These are phyloP conservation scores for Machimus rusticus DNA, from an alignment of 2,888 invertebrate species.

Conservation along the genomic window DNA sequence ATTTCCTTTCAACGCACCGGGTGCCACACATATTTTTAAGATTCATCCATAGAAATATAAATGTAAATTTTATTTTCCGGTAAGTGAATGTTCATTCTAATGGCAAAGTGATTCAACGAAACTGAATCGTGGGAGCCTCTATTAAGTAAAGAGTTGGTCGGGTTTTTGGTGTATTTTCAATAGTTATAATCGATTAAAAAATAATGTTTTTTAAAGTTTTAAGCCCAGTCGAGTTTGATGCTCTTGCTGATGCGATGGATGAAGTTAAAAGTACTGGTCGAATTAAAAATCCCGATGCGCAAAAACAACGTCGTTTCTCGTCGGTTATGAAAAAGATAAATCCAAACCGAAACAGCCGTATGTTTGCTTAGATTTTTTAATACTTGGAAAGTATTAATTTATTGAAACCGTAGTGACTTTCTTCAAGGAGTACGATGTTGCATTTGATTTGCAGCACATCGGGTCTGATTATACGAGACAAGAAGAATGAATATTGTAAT, in stretches of 20 bases:
- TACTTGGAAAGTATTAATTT: background rate
- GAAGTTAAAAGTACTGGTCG: background rate
- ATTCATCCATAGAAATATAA: too few relatives aligned
- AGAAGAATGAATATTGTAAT: background rate
- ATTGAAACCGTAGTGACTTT: background rate
- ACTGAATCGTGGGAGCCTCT: background rate
- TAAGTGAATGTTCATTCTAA: too few relatives aligned
- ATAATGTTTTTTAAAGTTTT: background rate
- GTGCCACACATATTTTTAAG: too few relatives aligned
- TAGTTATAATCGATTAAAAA: background rate
- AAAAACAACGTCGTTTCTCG: background rate
- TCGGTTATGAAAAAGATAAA: background rate
- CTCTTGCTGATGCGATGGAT: slow-evolving; percentile 22
- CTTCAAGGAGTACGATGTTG: slow-evolving; percentile 17
- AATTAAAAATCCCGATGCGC: background rate
- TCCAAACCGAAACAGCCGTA: background rate
- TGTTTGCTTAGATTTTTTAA: background rate
- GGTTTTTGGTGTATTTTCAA: background rate
- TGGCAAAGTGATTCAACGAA: too few relatives aligned
- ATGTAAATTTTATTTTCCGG: too few relatives aligned
- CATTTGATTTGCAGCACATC: slow-evolving; percentile 29
- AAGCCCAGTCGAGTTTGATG: slow-evolving; percentile 19
- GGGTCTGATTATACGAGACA: background rate
- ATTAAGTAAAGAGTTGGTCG: background rate
- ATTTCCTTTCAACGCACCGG: too few relatives aligned